Conservation (phyloP, 2,113 vertebrate genomes). For the Riparia riparia region DNA sequence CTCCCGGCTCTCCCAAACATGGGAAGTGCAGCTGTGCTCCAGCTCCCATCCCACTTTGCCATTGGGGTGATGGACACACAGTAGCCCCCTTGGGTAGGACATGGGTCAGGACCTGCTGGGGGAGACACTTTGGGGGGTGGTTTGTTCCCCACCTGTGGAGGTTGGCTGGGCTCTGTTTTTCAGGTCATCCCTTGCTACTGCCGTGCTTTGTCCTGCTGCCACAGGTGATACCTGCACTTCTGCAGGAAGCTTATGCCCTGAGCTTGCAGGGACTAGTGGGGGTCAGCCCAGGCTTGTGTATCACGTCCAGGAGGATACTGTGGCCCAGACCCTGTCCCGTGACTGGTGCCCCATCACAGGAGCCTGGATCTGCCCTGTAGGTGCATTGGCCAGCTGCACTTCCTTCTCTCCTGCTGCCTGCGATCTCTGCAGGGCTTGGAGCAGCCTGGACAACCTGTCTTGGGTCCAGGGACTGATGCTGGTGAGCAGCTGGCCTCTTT, state of each 20-base stretch:
- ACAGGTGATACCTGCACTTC: neutral
- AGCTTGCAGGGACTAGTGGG: neutral
- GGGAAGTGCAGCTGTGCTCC: fast-evolving
- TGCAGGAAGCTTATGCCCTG: fast-evolving
- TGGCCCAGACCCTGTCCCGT: neutral
- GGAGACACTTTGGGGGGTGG: fast-evolving
- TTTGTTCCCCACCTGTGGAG: fast-evolving
- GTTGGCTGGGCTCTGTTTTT: neutral
- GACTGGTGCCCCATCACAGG: neutral
- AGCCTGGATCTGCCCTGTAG: neutral
- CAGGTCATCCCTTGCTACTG: fast-evolving
- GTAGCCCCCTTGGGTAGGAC: neutral
- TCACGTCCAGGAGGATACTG: neutral
- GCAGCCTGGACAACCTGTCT: neutral
- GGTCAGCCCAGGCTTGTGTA: neutral
- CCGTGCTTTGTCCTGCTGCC: neutral
- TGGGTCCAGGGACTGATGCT: neutral
- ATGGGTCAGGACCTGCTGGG: neutral
- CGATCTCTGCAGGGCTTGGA: fast-evolving
- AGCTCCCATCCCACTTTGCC: fast-evolving
- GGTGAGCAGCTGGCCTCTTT: neutral
- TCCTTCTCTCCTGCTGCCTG: fast-evolving
- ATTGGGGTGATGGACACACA: fast-evolving
- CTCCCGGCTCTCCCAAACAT: fast-evolving
- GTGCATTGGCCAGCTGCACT: neutral